Conservation (phyloP, 2,113 vertebrate genomes). For the Cygnus buccinator region DNA sequence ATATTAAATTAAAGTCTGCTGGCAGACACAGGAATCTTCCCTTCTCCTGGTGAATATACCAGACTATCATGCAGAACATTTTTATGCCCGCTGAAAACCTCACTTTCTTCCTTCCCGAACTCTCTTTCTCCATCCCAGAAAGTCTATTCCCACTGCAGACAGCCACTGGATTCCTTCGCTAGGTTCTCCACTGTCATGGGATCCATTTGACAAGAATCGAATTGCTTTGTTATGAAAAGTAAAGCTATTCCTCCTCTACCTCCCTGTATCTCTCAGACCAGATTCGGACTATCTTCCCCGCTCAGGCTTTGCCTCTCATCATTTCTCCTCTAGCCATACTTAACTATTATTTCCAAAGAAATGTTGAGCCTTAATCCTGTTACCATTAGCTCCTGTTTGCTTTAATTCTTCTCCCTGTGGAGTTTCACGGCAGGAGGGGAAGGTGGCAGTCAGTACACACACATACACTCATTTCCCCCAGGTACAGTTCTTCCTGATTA, state of each 20-base stretch:
- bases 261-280: neutral
- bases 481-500: conserved; percentile 14
- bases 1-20: neutral
- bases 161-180: neutral
- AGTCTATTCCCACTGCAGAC: neutral
- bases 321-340: neutral
- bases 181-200: neutral
- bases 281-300: neutral
- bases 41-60: neutral
- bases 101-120: neutral
- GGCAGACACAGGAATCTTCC: neutral
- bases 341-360: neutral
- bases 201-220: neutral
- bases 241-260: neutral
- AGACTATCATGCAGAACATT: fast-evolving
- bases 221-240: neutral
- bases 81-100: neutral
- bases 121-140: neutral
- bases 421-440: neutral
- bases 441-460: neutral
- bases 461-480: neutral
- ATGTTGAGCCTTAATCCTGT: neutral
- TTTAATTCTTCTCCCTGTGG: neutral
- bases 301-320: neutral
- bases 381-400: neutral